These are phyloP conservation scores for Acanthochromis polyacanthus DNA, from an alignment of 2,113 vertebrate species.

Conservation along the genomic window DNA sequence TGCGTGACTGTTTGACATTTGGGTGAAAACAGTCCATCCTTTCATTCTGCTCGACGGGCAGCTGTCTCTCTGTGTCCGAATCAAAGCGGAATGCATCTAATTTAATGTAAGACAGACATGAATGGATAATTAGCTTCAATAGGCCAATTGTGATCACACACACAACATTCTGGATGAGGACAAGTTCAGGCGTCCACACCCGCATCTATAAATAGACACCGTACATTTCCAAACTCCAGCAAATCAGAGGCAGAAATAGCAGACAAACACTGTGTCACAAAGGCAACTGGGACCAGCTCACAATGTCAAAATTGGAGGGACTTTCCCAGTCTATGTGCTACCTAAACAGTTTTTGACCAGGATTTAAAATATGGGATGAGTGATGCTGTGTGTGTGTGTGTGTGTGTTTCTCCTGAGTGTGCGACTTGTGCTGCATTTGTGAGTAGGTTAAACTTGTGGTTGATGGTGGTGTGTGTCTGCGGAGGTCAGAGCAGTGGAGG, in stretches of 20 bases:
- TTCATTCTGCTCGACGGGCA: slow-evolving; percentile 23
- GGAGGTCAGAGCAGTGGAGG: slow-evolving; percentile 31
- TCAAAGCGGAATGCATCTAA: slow-evolving; percentile 57
- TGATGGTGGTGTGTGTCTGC: slow-evolving; percentile 26
- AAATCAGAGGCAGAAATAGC: slow-evolving; percentile 56
- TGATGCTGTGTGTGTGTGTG: slow-evolving; percentile 12
- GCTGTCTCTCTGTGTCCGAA: slow-evolving; percentile 14
- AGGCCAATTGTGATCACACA: slow-evolving; percentile 5
- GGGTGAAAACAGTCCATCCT: slow-evolving; percentile 21
- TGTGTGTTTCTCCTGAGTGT: slow-evolving; percentile 26
- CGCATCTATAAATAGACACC: slow-evolving; percentile 48
- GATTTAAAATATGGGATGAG: slow-evolving; percentile 53
- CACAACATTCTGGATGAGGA: background rate
- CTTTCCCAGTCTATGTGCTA: slow-evolving; percentile 76
- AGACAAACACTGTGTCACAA: slow-evolving; percentile 62
- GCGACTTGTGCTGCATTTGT: slow-evolving; percentile 4
- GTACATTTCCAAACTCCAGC: slow-evolving; percentile 55
- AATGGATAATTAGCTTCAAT: slow-evolving; percentile 29
- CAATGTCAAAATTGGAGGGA: slow-evolving; percentile 66
- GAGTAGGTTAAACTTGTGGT: slow-evolving; percentile 52
- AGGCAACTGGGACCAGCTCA: slow-evolving; percentile 51
- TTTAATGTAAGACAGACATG: slow-evolving; percentile 31
- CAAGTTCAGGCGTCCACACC: slow-evolving; percentile 32
- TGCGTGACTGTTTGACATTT: background rate
- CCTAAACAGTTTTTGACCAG: slow-evolving; percentile 79